phyloP scores from a whole-genome alignment of 2,113 vertebrate genomes.

The Sapajus apella region DNA sequence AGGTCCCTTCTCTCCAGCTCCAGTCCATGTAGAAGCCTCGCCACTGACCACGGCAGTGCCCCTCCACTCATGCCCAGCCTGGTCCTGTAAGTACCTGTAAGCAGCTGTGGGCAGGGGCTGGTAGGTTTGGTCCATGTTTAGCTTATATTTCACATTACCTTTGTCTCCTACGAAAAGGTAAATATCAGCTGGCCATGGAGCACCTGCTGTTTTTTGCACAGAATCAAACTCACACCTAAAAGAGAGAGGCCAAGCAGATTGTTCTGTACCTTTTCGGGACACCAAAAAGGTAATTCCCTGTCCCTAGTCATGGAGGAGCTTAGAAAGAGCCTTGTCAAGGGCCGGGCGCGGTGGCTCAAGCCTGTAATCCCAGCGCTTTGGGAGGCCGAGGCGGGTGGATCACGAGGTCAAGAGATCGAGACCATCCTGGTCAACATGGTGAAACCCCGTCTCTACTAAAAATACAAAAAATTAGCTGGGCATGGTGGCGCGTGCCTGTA shows the following conservation, averaged over 20 bases:
- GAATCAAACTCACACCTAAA: neutral
- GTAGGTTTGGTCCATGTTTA: neutral
- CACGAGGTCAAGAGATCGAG: too few relatives aligned
- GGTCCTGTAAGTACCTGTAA: too few relatives aligned
- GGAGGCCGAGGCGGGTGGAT: too few relatives aligned
- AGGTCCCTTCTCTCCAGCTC: rapidly evolving
- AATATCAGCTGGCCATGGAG: rapidly evolving
- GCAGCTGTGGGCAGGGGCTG: neutral
- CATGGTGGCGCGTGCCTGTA: too few relatives aligned
- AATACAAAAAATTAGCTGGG: too few relatives aligned
- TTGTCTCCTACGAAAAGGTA: neutral
- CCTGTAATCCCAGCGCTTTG: too few relatives aligned
- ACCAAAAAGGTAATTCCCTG: neutral
- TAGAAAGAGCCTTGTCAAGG: too few relatives aligned
- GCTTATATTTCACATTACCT: neutral
- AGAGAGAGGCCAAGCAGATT: neutral
- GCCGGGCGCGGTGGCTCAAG: too few relatives aligned
- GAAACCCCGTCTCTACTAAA: too few relatives aligned
- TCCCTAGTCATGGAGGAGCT: neutral
- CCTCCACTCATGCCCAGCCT: rapidly evolving
- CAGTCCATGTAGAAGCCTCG: rapidly evolving
- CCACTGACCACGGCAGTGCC: rapidly evolving
- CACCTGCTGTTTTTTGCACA: too few relatives aligned
- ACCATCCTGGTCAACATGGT: too few relatives aligned
- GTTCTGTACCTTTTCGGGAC: neutral